These are phyloP conservation scores for Archocentrus centrarchus DNA, from an alignment of 2,113 vertebrate species.

Conservation along the genomic window DNA sequence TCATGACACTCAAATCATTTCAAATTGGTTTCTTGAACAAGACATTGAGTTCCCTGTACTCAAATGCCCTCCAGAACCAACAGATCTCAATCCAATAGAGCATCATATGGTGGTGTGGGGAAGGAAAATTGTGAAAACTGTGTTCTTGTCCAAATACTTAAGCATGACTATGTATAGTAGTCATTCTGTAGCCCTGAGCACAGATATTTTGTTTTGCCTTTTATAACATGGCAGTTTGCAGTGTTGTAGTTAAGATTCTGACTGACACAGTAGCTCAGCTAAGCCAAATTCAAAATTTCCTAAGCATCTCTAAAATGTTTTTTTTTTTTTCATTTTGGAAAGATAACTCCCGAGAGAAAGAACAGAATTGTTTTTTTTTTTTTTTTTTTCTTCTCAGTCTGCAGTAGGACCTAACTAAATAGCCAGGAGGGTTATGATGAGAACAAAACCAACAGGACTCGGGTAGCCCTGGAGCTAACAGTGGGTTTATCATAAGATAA, in stretches of 20 bases:
- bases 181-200: neutral
- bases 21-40: no score
- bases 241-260: neutral
- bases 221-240: constrained; percentile 4
- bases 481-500: constrained; percentile 69
- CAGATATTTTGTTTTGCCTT: neutral
- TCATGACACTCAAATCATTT: no score
- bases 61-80: no score
- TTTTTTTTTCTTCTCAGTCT: constrained; percentile 19
- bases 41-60: no score
- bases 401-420: constrained; percentile 64
- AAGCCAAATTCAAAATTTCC: constrained; percentile 31
- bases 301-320: constrained; percentile 21
- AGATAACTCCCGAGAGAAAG: constrained; percentile 49
- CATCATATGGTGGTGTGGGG: neutral
- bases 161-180: neutral
- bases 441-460: constrained; percentile 63
- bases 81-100: no score
- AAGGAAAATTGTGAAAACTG: neutral
- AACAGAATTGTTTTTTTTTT: constrained; percentile 19
- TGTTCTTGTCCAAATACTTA: neutral
- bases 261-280: constrained; percentile 4
- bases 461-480: constrained; percentile 60
- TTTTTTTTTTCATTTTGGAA: constrained; percentile 8
- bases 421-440: constrained; percentile 65